phyloP scores from a whole-genome alignment of 2,888 invertebrate genomes.

The Plebejus anna region DNA sequence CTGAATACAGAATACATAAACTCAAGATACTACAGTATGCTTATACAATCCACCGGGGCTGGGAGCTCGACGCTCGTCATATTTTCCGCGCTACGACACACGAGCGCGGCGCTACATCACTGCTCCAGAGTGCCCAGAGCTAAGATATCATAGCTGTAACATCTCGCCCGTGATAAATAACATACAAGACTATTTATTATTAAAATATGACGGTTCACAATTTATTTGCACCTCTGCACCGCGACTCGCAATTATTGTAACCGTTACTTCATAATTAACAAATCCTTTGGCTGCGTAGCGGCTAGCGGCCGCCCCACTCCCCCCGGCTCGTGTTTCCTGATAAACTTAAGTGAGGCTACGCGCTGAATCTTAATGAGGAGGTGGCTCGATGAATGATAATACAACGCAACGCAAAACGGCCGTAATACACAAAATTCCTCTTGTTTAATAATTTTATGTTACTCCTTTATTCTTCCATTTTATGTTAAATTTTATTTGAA shows the following conservation, averaged over 20 bases:
- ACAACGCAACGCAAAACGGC: not conserved
- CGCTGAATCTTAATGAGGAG: conserved; percentile 5
- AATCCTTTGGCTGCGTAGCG: conserved; percentile 33
- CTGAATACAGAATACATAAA: not conserved
- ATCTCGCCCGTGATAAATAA: not conserved
- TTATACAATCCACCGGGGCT: not conserved
- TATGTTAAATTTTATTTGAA: not conserved
- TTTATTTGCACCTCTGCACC: conserved; percentile 30
- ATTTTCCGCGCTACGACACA: conserved; percentile 7
- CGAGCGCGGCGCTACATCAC: conserved; percentile 6
- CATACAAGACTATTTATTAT: conserved; percentile 28
- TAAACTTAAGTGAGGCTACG: conserved; percentile 1
- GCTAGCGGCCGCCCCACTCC: conserved; percentile 29
- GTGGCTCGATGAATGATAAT: conserved; percentile 10
- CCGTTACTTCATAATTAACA: conserved; percentile 36
- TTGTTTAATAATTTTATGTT: not conserved
- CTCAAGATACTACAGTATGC: not conserved
- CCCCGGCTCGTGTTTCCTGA: conserved; percentile 1
- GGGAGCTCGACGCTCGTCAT: not conserved
- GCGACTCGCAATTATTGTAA: conserved; percentile 29
- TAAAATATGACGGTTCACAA: conserved; percentile 30
- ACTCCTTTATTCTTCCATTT: not conserved
- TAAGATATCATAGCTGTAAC: not conserved
- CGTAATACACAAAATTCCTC: not conserved
- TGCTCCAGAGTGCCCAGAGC: not conserved